Evolutionary conservation across 2,888 invertebrate genomes (phyloP), one percentile per base, ranked within the genome.

Genomic region (Limnephilus rhombicus): DNA sequence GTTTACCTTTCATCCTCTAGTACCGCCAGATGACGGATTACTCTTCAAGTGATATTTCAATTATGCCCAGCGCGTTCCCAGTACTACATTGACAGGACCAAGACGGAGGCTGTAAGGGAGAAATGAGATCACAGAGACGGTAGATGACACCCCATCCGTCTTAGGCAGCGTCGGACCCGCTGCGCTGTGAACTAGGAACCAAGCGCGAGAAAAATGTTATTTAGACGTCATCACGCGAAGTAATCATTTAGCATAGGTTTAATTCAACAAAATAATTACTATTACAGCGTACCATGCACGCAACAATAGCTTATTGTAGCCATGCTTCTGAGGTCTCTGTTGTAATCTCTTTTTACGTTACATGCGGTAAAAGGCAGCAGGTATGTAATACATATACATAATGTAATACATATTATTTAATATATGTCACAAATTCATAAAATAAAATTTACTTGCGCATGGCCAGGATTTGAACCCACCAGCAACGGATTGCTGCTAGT

Each of bases 31-130:
- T 83, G 83, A 83, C 83, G 24, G 83, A 83, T 83, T 41, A 24
- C 83, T 83, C 83, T 83, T 83, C 37, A 41, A 41, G 34, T 41
- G 83, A 83, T 83, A 37, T 83, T 83, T 83, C 83, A 83, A 83
- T 83, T 83, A 83, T 34, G 37, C 3, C 83, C 31, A 4, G 34
- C n/a, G 31, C 37, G 15, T 31, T 41, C 18, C 83, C 83, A 31
- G 29, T 29, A 18, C 83, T 13, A 37, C 83, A 31, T 37, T 34
- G 83, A 34, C 82, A 82, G 34, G 82, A 82, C 82, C 68, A 68
- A 68, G 24, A 82, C 82, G 31, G 31, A 5, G 37, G 37, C n/a
- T 24, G 31, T 24, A 3, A 37, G 82, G 82, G 34, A 34, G 82
- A 37, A 83, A 83, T 83, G 7, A 41, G 83, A 83, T 83, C 83